A percentile compares a stretch with the other conserved stretches of the same genome.
Evolutionary conservation across 2,797 vertebrate genomes (phyloP).

Genomic region (Smutsia gigantea): DNA sequence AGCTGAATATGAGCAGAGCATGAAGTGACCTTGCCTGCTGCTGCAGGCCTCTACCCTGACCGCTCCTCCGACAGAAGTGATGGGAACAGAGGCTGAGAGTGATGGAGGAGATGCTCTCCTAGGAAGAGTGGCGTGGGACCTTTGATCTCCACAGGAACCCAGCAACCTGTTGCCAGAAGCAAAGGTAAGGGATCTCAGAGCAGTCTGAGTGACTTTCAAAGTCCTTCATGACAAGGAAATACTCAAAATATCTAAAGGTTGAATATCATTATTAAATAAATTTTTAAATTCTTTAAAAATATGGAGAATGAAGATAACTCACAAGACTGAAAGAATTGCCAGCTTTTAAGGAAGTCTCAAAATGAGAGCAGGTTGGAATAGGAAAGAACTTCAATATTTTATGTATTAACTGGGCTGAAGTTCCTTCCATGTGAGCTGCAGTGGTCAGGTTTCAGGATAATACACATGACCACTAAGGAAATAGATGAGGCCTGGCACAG

Average conservation of each 20-base stretch:
- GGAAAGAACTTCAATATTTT: neutral
- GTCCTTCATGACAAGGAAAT: neutral
- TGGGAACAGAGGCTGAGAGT: neutral
- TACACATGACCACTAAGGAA: neutral
- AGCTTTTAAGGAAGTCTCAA: neutral
- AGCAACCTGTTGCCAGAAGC: neutral
- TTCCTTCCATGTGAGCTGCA: neutral
- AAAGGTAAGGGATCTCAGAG: neutral
- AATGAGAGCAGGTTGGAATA: neutral
- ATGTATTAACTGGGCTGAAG: neutral
- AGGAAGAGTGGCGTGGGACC: neutral
- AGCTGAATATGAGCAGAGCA: neutral
- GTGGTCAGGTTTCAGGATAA: neutral
- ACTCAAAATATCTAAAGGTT: neutral
- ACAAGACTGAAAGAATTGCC: neutral
- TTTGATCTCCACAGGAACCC: neutral
- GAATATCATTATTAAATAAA: neutral
- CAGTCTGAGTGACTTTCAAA: constrained; percentile 3
- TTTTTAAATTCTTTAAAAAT: neutral
- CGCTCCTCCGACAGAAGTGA: neutral
- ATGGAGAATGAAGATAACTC: neutral
- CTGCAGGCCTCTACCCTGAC: neutral
- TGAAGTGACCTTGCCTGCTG: neutral
- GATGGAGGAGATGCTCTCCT: neutral
- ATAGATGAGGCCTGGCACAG: neutral